Percentiles rank a stretch among this genome's conserved stretches.
phyloP scores from a whole-genome alignment of 2,888 invertebrate species.

The Microplitis manilae region DNA sequence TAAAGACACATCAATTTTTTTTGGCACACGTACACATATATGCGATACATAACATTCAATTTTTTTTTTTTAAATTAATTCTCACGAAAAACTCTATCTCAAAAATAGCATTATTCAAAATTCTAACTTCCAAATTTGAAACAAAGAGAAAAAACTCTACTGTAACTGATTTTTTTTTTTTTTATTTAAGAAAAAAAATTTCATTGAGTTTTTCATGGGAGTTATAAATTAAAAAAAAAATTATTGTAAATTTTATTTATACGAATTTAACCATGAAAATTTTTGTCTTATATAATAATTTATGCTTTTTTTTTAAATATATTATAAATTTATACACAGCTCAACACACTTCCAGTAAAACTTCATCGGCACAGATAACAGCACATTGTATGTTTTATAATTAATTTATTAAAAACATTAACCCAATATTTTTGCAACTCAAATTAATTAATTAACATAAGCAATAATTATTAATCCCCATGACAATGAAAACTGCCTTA shows the following conservation, averaged over 20 bases:
- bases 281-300: not conserved
- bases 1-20: not conserved
- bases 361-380: not conserved
- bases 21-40: not conserved
- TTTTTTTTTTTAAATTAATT: not conserved
- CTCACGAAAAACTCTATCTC: not conserved
- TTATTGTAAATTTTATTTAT: too few relatives aligned
- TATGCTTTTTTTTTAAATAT: not conserved
- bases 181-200: too few relatives aligned
- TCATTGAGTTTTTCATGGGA: too few relatives aligned
- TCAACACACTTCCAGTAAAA: not conserved
- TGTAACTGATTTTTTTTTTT: too few relatives aligned
- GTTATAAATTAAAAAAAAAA: too few relatives aligned
- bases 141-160: too few relatives aligned
- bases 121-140: too few relatives aligned
- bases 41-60: conserved; percentile 5
- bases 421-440: not conserved
- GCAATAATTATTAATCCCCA: not conserved
- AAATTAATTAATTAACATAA: not conserved
- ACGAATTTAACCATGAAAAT: not conserved
- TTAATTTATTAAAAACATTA: not conserved
- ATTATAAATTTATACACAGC: not conserved
- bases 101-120: too few relatives aligned
- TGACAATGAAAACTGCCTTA: not conserved
- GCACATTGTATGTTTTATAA: not conserved